Evolutionary conservation across 2,888 invertebrate genomes (phyloP).

Genomic region (Dexiosoma caninum): DNA sequence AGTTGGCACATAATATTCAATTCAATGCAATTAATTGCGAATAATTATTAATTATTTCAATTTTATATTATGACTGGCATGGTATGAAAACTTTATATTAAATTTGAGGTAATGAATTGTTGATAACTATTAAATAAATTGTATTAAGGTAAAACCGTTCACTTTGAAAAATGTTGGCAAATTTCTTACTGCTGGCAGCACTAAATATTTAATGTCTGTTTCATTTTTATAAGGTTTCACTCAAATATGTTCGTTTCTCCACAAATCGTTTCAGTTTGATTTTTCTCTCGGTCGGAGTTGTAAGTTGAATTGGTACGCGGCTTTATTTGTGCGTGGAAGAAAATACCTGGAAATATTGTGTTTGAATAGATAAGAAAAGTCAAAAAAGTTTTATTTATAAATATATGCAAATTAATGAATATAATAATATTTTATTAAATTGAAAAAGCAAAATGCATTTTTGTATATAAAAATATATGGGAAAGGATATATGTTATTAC

Average conservation of each 20-base stretch:
- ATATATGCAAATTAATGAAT: background rate
- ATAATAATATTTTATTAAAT: background rate
- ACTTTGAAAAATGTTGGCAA: too few species aligned
- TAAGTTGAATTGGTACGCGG: background rate
- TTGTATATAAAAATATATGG: background rate
- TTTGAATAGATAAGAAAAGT: constrained; percentile 27
- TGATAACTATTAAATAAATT: too few species aligned
- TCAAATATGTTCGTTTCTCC: background rate
- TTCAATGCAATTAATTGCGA: too few species aligned
- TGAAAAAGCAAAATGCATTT: constrained; percentile 22
- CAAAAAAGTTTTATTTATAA: constrained; percentile 18
- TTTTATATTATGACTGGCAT: too few species aligned
- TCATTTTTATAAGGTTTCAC: background rate
- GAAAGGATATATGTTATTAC: constrained; percentile 12
- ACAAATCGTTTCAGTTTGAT: constrained; percentile 34
- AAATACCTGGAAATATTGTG: constrained; percentile 20
- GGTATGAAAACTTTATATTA: too few species aligned
- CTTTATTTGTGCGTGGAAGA: background rate
- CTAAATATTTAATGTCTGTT: background rate
- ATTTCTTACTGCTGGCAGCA: background rate
- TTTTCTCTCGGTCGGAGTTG: constrained; percentile 9
- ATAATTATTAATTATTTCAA: too few species aligned
- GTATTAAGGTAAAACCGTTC: too few species aligned
- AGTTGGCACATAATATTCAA: too few species aligned
- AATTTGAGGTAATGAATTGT: too few species aligned